Evolutionary conservation across 2,797 vertebrate species (phyloP).

Genomic region (Eupleurogrammus muticus): DNA sequence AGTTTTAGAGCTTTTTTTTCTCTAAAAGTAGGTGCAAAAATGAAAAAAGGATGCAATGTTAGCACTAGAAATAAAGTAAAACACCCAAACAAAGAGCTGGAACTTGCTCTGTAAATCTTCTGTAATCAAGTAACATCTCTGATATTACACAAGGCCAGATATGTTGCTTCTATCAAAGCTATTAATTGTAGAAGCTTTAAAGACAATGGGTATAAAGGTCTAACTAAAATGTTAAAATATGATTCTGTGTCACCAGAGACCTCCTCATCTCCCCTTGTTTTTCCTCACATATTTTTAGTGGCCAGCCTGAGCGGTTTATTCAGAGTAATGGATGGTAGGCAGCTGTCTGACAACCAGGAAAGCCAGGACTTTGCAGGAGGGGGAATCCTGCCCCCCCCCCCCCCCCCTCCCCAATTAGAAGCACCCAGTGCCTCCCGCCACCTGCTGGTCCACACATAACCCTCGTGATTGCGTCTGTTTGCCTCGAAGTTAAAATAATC

Average conservation of each 20-base stretch:
- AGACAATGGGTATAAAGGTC: not conserved
- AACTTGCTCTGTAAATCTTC: too few species aligned
- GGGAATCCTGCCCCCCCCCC: constrained; percentile 51
- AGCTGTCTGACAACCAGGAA: constrained; percentile 14
- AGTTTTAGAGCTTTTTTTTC: too few species aligned
- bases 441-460: constrained; percentile 41
- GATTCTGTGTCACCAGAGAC: not conserved
- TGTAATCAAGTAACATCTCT: too few species aligned
- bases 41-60: too few species aligned
- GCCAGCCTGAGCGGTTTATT: constrained; percentile 32
- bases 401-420: constrained; percentile 64
- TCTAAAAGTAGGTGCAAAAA: too few species aligned
- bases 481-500: too few species aligned
- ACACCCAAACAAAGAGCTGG: too few species aligned
- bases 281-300: constrained; percentile 15
- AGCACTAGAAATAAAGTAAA: too few species aligned
- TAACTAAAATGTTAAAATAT: not conserved
- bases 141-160: too few species aligned
- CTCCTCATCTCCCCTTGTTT: not conserved
- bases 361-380: constrained; percentile 50
- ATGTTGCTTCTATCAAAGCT: not conserved
- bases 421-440: constrained; percentile 26
- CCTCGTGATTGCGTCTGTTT: constrained; percentile 27
- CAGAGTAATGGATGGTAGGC: constrained; percentile 27
- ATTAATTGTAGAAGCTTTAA: not conserved